These are phyloP conservation scores for Mola mola DNA, from an alignment of 2,113 vertebrate genomes.

Conservation along the genomic window DNA sequence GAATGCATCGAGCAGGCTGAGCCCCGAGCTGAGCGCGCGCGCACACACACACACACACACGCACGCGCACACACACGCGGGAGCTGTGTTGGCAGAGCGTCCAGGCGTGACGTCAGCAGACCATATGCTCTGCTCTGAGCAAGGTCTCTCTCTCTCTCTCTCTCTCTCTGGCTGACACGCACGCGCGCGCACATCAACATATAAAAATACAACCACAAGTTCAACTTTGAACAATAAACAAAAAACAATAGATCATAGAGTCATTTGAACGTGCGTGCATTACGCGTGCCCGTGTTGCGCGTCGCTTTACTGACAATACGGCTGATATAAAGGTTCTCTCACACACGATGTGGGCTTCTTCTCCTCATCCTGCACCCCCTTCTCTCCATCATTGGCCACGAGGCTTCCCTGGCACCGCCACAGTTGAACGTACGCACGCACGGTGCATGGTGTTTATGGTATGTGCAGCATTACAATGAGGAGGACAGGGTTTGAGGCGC, in stretches of 20 bases:
- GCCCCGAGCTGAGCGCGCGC: neutral
- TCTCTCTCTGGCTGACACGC: neutral
- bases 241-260: too few species aligned
- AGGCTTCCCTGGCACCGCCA: conserved; percentile 5
- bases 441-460: neutral
- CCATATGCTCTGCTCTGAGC: conserved; percentile 53
- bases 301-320: too few species aligned
- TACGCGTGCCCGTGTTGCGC: too few species aligned
- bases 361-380: neutral
- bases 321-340: too few species aligned
- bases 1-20: neutral
- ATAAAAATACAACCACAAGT: neutral
- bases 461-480: conserved; percentile 16
- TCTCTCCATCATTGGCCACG: neutral
- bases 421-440: neutral
- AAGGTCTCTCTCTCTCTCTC: conserved; percentile 5
- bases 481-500: neutral
- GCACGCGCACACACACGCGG: neutral
- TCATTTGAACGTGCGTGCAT: too few species aligned
- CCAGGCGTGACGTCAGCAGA: conserved; percentile 61
- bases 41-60: neutral
- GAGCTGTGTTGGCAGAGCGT: conserved; percentile 10
- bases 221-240: too few species aligned
- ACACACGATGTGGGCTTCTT: too few species aligned
- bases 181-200: too few species aligned